Percentiles rank a stretch among this genome's conserved stretches.
phyloP scores from a whole-genome alignment of 1,140 invertebrate genomes.

The Octopus sinensis region DNA sequence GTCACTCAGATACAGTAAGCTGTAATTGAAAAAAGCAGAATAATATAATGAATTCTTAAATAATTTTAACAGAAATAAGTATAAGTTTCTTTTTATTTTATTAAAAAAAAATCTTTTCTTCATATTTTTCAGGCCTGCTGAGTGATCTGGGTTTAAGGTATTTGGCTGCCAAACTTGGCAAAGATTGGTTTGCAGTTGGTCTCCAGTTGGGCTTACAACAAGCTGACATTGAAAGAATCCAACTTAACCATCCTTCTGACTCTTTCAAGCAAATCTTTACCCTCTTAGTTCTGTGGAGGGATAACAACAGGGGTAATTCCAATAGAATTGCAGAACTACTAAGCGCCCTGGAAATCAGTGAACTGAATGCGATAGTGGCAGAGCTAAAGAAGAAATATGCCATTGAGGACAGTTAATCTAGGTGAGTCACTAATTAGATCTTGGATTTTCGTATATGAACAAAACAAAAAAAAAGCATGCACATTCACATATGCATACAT shows the following conservation, averaged over 20 bases:
- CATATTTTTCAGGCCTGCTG: slow-evolving; percentile 29
- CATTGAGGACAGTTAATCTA: too few relatives aligned
- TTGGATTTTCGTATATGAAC: too few relatives aligned
- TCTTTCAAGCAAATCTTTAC: slow-evolving; percentile 28
- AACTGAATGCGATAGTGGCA: too few relatives aligned
- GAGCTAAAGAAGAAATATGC: too few relatives aligned
- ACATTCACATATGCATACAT: too few relatives aligned
- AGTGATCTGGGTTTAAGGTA: slow-evolving; percentile 40
- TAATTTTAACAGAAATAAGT: neutral
- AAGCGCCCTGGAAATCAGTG: too few relatives aligned
- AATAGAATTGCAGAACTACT: too few relatives aligned
- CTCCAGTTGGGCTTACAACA: slow-evolving; percentile 38
- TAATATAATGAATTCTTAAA: too few relatives aligned
- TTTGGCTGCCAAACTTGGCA: slow-evolving; percentile 40
- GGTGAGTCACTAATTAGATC: too few relatives aligned
- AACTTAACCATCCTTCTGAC: slow-evolving; percentile 35
- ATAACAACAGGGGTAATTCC: neutral
- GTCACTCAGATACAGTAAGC: too few relatives aligned
- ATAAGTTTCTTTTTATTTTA: neutral
- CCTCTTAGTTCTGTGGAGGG: slow-evolving; percentile 27
- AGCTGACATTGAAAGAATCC: slow-evolving; percentile 43
- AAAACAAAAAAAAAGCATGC: too few relatives aligned
- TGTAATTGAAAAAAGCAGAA: too few relatives aligned
- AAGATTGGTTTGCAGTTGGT: slow-evolving; percentile 38
- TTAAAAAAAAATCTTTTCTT: neutral